Conservation (phyloP, 2,888 invertebrate species). For the Patella depressa region DNA sequence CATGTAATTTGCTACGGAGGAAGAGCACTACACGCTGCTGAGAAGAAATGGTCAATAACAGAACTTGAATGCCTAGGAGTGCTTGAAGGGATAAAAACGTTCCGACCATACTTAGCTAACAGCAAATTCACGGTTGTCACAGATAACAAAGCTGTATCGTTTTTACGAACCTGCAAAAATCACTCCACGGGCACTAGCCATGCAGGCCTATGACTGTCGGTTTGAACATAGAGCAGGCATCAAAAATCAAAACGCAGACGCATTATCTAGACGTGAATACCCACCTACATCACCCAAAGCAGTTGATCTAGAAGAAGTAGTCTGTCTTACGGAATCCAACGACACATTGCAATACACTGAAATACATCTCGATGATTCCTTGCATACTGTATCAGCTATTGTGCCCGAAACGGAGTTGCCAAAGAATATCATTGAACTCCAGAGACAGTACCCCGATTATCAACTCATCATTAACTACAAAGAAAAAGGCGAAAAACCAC, state of each 20-base stretch:
- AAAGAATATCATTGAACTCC: no score
- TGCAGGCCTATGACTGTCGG: conserved; percentile 20
- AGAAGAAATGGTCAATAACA: conserved; percentile 34
- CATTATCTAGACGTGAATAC: conserved; percentile 30
- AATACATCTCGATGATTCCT: no score
- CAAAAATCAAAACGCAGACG: conserved; percentile 29
- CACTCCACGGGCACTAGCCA: conserved; percentile 18
- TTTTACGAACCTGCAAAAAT: conserved; percentile 38
- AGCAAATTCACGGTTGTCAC: conserved; percentile 38
- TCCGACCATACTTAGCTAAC: conserved; percentile 36
- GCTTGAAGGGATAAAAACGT: conserved; percentile 39
- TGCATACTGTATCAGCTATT: no score
- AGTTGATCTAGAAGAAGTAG: no score
- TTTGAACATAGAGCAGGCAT: conserved; percentile 21
- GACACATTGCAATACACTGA: no score
- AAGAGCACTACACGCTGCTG: conserved; percentile 28
- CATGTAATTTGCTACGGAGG: conserved; percentile 37
- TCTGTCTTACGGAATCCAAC: no score
- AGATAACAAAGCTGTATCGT: conserved; percentile 39
- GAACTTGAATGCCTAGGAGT: conserved; percentile 41
- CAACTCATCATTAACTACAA: no score
- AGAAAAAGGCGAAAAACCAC: no score
- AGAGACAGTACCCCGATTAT: no score
- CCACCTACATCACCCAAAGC: not conserved
- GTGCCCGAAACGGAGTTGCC: no score